phyloP scores from a whole-genome alignment of 2,113 vertebrate genomes.

The Mesitornis unicolor region DNA sequence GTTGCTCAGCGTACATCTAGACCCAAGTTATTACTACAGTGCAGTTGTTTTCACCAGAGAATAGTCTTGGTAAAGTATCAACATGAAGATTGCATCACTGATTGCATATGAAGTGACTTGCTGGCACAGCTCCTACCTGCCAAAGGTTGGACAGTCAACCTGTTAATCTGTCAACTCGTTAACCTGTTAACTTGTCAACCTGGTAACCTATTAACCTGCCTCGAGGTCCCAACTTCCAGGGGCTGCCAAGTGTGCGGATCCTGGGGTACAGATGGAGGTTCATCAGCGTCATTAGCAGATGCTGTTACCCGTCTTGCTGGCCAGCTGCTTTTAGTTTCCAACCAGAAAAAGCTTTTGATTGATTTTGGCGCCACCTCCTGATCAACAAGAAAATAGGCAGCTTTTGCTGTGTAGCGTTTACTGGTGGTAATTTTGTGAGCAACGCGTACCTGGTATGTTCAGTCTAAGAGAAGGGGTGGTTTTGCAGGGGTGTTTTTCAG shows the following conservation, averaged over 20 bases:
- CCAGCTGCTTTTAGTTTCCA: neutral
- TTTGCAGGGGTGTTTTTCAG: neutral
- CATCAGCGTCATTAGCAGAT: neutral
- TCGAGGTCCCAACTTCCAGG: neutral
- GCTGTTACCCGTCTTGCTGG: neutral
- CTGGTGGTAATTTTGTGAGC: neutral
- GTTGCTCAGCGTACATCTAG: neutral
- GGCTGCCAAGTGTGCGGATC: neutral
- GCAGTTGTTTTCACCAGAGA: neutral
- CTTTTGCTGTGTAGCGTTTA: neutral
- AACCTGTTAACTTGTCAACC: too few species aligned
- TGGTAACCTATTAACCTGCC: too few species aligned
- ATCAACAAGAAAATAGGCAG: constrained; percentile 30
- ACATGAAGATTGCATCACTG: neutral
- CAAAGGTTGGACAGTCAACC: neutral
- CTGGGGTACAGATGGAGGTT: neutral
- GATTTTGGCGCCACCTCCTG: constrained; percentile 74
- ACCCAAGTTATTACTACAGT: neutral
- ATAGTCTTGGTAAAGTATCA: neutral
- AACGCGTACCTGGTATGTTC: neutral
- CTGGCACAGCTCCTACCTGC: neutral
- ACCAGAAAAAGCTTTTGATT: neutral
- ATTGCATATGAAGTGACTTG: neutral
- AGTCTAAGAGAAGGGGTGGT: neutral
- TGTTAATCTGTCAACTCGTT: too few species aligned